A percentile compares a stretch with the other conserved stretches of the same genome.
phyloP scores from a whole-genome alignment of 2,797 vertebrate genomes.

The Alcedo atthis region DNA sequence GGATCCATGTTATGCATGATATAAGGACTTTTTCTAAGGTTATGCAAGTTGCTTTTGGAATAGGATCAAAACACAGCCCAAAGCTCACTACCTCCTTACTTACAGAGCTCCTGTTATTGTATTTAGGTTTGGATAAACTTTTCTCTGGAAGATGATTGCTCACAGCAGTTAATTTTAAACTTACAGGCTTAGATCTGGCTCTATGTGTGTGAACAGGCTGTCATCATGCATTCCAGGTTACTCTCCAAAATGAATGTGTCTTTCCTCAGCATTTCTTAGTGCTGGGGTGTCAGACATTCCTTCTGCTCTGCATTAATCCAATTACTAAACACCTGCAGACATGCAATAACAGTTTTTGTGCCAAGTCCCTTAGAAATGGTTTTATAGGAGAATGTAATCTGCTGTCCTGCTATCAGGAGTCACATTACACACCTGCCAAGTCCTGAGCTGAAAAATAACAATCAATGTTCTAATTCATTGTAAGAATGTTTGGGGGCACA shows the following conservation, averaged over 20 bases:
- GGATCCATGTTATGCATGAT: conserved; percentile 68
- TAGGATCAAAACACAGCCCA: conserved; percentile 81
- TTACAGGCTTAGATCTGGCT: conserved; percentile 78
- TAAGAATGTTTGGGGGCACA: conserved; percentile 78
- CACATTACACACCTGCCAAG: conserved; percentile 87
- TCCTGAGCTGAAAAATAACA: conserved; percentile 83
- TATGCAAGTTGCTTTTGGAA: conserved; percentile 88
- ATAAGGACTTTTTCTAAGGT: conserved; percentile 79
- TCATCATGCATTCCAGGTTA: conserved; percentile 84
- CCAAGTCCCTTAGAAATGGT: conserved; percentile 82
- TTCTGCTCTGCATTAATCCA: conserved; percentile 89
- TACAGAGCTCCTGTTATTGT: conserved; percentile 85
- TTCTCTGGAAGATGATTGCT: conserved; percentile 83
- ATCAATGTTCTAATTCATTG: conserved; percentile 78
- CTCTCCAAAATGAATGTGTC: conserved; percentile 82
- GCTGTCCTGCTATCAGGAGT: conserved; percentile 84
- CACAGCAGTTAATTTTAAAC: conserved; percentile 81
- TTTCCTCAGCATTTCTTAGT: conserved; percentile 79
- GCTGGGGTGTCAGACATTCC: conserved; percentile 83
- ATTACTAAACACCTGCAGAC: conserved; percentile 94
- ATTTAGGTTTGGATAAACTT: conserved; percentile 90
- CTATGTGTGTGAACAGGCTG: conserved; percentile 81
- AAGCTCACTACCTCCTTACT: conserved; percentile 76
- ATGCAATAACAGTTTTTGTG: conserved; percentile 87
- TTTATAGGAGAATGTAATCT: conserved; percentile 83